Percentiles rank a stretch among this genome's conserved stretches.
Evolutionary conservation across 2,797 vertebrate genomes (phyloP).

Genomic region (Hoplostethus atlanticus): DNA sequence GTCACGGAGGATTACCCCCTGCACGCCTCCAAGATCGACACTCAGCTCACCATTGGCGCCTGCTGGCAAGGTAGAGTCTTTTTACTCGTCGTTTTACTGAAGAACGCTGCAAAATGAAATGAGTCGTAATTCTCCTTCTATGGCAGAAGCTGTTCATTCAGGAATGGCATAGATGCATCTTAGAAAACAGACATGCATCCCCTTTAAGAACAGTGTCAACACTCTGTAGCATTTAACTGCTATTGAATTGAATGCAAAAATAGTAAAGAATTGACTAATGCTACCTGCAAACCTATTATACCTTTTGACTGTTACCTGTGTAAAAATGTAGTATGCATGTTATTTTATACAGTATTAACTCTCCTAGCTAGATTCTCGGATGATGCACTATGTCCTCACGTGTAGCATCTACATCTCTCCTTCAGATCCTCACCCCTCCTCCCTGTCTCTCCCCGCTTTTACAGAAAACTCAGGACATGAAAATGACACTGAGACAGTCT

Average conservation of each 20-base stretch:
- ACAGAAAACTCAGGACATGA: slow-evolving; percentile 97
- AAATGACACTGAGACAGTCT: slow-evolving; percentile 95
- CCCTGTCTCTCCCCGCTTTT: slow-evolving; percentile 85
- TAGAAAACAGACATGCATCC: not conserved
- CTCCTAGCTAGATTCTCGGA: slow-evolving; percentile 31
- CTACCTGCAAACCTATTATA: not conserved
- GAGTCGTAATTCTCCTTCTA: not conserved
- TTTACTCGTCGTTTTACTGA: not conserved
- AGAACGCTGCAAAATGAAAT: slow-evolving; percentile 1
- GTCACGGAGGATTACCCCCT: slow-evolving; percentile 97
- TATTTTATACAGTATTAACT: slow-evolving; percentile 34
- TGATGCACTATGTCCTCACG: slow-evolving; percentile 46
- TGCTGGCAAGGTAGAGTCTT: slow-evolving; percentile 95
- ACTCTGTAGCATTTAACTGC: not conserved
- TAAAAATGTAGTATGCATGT: slow-evolving; percentile 24
- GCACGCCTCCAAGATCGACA: slow-evolving; percentile 91
- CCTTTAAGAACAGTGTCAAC: not conserved
- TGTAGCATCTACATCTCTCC: slow-evolving; percentile 60
- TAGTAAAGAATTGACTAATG: not conserved
- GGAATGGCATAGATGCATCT: not conserved
- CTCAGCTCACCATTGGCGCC: slow-evolving; percentile 95
- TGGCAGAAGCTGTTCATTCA: not conserved
- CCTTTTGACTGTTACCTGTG: slow-evolving; percentile 13
- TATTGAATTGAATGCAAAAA: not conserved
- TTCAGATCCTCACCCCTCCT: slow-evolving; percentile 74